Percentiles rank a stretch among this genome's conserved stretches.
Evolutionary conservation across 2,113 vertebrate species (phyloP).

Genomic region (Anser brachyrhynchus): DNA sequence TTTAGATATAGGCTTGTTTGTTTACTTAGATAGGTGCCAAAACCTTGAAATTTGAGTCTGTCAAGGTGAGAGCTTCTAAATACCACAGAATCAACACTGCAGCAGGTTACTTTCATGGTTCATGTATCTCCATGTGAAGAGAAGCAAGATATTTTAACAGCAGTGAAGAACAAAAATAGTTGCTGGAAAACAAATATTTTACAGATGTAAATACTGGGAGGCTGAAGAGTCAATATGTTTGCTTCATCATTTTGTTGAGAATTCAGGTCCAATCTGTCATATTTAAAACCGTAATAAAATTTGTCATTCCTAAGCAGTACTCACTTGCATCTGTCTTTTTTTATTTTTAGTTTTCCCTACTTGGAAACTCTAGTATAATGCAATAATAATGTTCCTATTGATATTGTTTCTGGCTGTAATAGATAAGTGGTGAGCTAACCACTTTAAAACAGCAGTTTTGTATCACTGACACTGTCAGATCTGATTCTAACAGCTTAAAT

Average conservation of each 20-base stretch:
- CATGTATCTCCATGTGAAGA: neutral
- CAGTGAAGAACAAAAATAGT: neutral
- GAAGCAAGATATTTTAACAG: neutral
- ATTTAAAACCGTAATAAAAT: neutral
- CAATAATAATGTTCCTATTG: neutral
- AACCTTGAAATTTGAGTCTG: slow-evolving; percentile 18
- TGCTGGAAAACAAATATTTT: neutral
- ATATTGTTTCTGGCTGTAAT: neutral
- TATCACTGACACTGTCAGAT: neutral
- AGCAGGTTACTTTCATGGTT: neutral
- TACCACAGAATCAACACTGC: neutral
- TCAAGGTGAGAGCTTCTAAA: neutral
- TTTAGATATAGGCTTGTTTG: neutral
- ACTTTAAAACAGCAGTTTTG: neutral
- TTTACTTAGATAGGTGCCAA: neutral
- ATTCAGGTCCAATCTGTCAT: neutral
- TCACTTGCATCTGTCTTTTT: neutral
- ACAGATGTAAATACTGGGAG: neutral
- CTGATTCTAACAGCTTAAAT: neutral
- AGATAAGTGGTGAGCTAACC: neutral
- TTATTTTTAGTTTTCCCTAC: neutral
- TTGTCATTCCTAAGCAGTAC: neutral
- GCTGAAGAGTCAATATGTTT: neutral
- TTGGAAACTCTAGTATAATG: neutral
- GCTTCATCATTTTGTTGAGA: neutral